These are phyloP conservation scores for Meriones unguiculatus DNA, from an alignment of 2,113 vertebrate genomes.

Conservation along the genomic window DNA sequence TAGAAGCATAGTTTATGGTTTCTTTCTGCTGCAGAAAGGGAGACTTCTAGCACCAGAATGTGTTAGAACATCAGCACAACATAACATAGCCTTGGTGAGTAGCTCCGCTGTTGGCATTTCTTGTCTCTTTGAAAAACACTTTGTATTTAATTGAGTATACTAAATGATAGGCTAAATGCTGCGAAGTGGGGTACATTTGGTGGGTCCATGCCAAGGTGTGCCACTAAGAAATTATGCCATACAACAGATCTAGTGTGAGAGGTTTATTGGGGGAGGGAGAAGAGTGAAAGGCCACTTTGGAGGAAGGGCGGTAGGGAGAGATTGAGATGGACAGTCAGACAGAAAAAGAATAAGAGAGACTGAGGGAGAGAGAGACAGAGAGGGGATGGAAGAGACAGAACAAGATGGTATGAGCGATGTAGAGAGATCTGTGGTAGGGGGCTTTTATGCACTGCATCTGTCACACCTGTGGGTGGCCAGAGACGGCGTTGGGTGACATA, in stretches of 20 bases:
- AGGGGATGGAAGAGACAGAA: background rate
- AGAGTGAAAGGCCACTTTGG: background rate
- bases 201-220: background rate
- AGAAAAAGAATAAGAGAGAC: no score
- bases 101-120: background rate
- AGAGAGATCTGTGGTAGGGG: no score
- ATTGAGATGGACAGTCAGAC: background rate
- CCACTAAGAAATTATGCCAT: background rate
- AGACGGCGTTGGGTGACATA: background rate
- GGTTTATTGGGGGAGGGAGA: background rate
- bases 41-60: constrained; percentile 2
- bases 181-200: background rate
- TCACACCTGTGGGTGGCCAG: background rate
- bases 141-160: background rate
- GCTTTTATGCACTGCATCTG: background rate
- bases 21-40: background rate
- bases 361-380: background rate
- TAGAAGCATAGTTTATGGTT: background rate
- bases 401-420: no score
- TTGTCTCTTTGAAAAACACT: background rate
- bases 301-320: background rate
- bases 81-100: background rate
- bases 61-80: no score
- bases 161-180: background rate
- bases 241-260: background rate